Percentiles rank a stretch among this genome's conserved stretches.
These are phyloP conservation scores for Spilogale gracilis DNA, from an alignment of 2,113 vertebrate genomes.

Conservation along the genomic window DNA sequence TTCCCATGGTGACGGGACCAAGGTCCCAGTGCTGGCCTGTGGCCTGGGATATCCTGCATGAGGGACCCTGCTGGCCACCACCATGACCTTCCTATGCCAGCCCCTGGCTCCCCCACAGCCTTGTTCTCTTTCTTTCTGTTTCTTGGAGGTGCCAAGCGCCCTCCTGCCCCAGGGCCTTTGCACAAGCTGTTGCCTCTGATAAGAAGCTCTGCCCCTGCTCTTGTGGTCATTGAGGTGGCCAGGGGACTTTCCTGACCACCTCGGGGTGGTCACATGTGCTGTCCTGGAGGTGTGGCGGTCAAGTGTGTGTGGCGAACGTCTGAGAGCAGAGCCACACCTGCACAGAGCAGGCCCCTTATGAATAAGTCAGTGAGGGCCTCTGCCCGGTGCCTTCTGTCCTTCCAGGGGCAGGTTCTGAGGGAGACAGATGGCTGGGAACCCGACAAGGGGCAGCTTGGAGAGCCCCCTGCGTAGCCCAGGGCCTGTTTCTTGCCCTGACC, in stretches of 20 bases:
- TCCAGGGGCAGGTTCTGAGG: neutral
- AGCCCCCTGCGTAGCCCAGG: neutral
- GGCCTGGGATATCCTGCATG: accelerated
- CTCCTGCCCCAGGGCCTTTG: neutral
- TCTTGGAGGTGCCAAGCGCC: neutral
- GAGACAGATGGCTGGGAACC: neutral
- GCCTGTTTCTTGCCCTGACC: neutral
- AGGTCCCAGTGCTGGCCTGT: accelerated
- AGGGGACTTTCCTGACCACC: neutral
- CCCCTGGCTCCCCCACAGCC: neutral
- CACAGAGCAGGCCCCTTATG: too few species aligned
- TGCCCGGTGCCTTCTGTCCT: too few species aligned
- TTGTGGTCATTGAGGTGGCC: too few species aligned
- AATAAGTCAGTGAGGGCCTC: neutral
- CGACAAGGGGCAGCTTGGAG: neutral
- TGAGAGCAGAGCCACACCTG: neutral
- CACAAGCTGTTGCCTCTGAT: neutral
- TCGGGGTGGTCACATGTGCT: neutral
- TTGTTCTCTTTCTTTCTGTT: neutral
- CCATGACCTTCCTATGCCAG: accelerated
- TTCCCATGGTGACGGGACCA: accelerated
- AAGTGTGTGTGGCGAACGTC: neutral
- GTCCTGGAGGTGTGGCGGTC: neutral
- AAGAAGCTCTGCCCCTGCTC: accelerated
- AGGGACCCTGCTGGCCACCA: accelerated